Evolutionary conservation across 2,888 invertebrate species (phyloP).

Genomic region (Pherbina coryleti): DNA sequence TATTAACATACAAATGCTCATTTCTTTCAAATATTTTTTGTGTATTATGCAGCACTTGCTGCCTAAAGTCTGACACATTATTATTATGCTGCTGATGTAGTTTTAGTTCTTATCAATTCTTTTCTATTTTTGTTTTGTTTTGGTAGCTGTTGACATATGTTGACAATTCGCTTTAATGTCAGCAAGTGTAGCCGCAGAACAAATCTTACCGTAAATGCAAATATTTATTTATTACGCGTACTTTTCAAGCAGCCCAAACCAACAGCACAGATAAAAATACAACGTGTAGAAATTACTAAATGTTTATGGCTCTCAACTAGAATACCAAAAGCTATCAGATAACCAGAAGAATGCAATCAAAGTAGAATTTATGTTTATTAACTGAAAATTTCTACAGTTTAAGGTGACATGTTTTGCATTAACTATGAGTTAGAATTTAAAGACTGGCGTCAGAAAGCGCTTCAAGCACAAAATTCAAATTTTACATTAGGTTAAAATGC

Average conservation of each 20-base stretch:
- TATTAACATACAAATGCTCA: neutral
- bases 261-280: neutral
- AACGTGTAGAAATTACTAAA: neutral
- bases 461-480: too few species aligned
- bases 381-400: neutral
- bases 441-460: too few species aligned
- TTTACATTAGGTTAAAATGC: too few species aligned
- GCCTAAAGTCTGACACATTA: neutral
- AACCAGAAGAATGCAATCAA: neutral
- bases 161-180: neutral
- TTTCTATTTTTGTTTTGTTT: neutral
- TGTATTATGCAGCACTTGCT: neutral
- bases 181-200: neutral
- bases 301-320: neutral
- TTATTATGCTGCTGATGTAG: neutral
- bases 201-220: slow-evolving; percentile 2
- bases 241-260: neutral
- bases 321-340: neutral
- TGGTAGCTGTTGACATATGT: neutral
- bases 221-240: neutral
- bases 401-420: slow-evolving; percentile 5
- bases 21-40: neutral
- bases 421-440: neutral
- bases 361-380: slow-evolving; percentile 3
- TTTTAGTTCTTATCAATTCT: neutral